Evolutionary conservation across 2,888 invertebrate species (phyloP), one percentile per base, ranked within the genome.

Genomic region (Drosophila sordidula): DNA sequence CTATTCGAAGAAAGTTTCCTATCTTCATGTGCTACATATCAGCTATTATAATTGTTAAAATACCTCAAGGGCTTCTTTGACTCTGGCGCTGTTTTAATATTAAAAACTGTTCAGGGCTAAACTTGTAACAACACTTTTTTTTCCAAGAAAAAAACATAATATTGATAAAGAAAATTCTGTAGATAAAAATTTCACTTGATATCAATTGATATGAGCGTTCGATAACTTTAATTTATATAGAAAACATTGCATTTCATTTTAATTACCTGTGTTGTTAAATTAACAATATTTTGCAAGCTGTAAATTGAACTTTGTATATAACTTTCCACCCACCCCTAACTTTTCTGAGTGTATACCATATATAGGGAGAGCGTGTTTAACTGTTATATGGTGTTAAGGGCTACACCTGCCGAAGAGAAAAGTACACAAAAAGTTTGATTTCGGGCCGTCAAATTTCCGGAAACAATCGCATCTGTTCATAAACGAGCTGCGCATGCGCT

Each of bases 401-500:
- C 9, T 16, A 18, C 65, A 66, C 65, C 65, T 66, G 65, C 65
- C 41, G 3, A 18, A 5, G 9, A 5, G 4, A 11, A 22, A 25
- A 32, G 14, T 46, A 49, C 12, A 49, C 41, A 39, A 42, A 22
- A 44, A 16, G 29, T 50, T 50, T 26, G 42, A n/a, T 56, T 44
- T 16, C 44, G 50, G 52, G 26, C 49, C 57, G 57, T 73, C 56
- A 50, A 39, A 49, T 72, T 68, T 62, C 46, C 11, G 25, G 45
- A 29, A 26, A 32, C 1, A 16, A 39, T 18, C 39, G 45, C 71
- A 68, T 61, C 62, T 72, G 72, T 49, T 50, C 18, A 9, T 6
- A 16, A 42, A 29, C 38, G 9, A 44, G 52, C 29, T 44, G 46
- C 73, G 61, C 68, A 26, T 45, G 68, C 73, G 56, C 62, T 45